Base-by-base conservation (phyloP, 2,113 vertebrate genomes). In the Cricetomys ansorgei region DNA sequence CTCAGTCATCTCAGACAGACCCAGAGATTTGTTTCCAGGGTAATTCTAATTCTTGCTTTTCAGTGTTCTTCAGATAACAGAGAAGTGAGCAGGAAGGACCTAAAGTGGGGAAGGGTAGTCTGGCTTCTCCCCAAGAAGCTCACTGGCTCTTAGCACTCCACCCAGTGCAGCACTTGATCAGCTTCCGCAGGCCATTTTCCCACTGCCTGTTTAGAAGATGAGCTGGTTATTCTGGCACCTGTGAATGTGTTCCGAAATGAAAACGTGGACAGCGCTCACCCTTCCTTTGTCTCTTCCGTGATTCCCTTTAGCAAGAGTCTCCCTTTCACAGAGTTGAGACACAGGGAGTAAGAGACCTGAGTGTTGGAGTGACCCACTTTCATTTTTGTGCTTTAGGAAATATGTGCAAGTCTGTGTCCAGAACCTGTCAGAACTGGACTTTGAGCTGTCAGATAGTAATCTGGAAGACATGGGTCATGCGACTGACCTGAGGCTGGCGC, bases 371-470 rank as follows among this genome's bases (percentile, higher is more conserved):
- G 45, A 19, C 31, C 5, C n/a, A 55, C 64, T 43, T 76, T 89
- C n/a, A 1, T 81, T 90, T 91, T 81, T 94, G 69, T 96, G 50
- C 57, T 97, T 95, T 98, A 99, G 99, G 98, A 99, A 99, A 92
- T 99, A 99, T 19, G 97, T 99, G 97, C 99, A 99, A 98, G 99
- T 99, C 96, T 99, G 99, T 76, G 97, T 99, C 88, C 99, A 99
- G 98, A 99, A 99, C 84, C 98, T 99, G 98, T 99, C 99, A 0
- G 99, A 99, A 34, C 98, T 99, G 69, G 99, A 98, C 98, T 99
- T 99, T 94, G 98, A 98, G 43, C 98, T 99, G 97, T 99, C 98
- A 53, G 98, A 99, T 37, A 98, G 99, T 93, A 98, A 94, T 87
- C 98, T 99, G 53, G 93, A 96, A 25, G 99, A 99, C 83, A 98